Evolutionary conservation across 2,888 invertebrate species (phyloP).

Genomic region (Cantharis rufa): DNA sequence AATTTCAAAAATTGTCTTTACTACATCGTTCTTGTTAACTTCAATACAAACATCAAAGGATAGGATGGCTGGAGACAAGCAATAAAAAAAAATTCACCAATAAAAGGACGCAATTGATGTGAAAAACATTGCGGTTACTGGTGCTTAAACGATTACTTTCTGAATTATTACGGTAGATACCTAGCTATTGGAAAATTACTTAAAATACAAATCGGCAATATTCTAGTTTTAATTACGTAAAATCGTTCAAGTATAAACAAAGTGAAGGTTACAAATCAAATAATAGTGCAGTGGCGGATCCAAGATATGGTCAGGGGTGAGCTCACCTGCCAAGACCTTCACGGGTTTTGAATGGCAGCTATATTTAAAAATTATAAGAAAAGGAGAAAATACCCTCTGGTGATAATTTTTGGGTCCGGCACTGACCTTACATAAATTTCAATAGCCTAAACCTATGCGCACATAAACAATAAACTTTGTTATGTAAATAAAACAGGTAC

Average conservation of each 20-base stretch:
- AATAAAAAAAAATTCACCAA: not conserved
- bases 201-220: not conserved
- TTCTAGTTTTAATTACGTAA: constrained; percentile 14
- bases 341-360: not conserved
- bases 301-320: not conserved
- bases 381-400: not conserved
- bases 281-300: constrained; percentile 16
- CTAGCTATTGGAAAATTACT: not conserved
- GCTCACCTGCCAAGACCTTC: not conserved
- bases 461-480: not conserved
- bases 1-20: constrained; percentile 1
- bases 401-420: not conserved
- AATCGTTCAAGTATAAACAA: not conserved
- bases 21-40: not conserved
- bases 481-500: not conserved
- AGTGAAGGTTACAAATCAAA: constrained; percentile 24
- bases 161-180: not conserved
- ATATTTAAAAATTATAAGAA: not conserved
- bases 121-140: not conserved
- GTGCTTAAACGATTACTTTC: not conserved
- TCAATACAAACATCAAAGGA: constrained; percentile 3
- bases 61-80: not conserved
- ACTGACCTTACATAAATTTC: not conserved
- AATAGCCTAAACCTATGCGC: not conserved
- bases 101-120: not conserved